Percentiles rank a stretch among this genome's conserved stretches.
phyloP scores from a whole-genome alignment of 2,888 invertebrate species.

The Coleophora flavipennella region DNA sequence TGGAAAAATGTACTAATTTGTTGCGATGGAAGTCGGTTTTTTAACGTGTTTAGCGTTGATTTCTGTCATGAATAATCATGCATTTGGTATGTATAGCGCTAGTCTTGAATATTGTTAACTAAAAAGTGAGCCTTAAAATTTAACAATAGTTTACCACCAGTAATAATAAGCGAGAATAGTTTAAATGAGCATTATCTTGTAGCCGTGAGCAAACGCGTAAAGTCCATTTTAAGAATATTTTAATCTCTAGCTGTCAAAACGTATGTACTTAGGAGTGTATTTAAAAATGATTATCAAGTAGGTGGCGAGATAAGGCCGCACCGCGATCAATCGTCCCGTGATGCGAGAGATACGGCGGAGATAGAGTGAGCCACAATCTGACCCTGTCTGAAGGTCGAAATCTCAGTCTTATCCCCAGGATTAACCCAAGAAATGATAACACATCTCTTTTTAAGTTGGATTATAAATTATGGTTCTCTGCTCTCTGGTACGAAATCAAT shows the following conservation, averaged over 20 bases:
- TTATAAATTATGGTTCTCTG: too few relatives aligned
- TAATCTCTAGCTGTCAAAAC: slow-evolving; percentile 45
- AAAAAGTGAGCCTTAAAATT: too few relatives aligned
- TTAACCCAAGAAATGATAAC: not conserved
- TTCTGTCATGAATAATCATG: too few relatives aligned
- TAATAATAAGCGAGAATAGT: not conserved
- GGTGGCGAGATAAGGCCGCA: slow-evolving; percentile 46
- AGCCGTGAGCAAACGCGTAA: slow-evolving; percentile 10
- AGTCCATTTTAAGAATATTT: slow-evolving; percentile 17
- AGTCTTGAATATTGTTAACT: too few relatives aligned
- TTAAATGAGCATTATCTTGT: slow-evolving; percentile 2
- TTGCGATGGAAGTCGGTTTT: too few relatives aligned
- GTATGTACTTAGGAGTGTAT: slow-evolving; percentile 53
- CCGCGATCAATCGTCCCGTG: slow-evolving; percentile 50
- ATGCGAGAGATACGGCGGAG: slow-evolving; percentile 39
- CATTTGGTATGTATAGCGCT: too few relatives aligned
- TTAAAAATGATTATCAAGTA: slow-evolving; percentile 62
- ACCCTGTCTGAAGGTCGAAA: slow-evolving; percentile 43
- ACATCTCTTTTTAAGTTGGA: slow-evolving; percentile 10
- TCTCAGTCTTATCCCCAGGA: slow-evolving; percentile 21
- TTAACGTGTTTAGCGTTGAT: too few relatives aligned
- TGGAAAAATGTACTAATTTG: too few relatives aligned
- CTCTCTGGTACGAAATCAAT: not conserved
- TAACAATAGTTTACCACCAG: too few relatives aligned
- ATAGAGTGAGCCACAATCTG: slow-evolving; percentile 54